Evolutionary conservation across 2,113 vertebrate species (phyloP).

Genomic region (Platichthys flesus): DNA sequence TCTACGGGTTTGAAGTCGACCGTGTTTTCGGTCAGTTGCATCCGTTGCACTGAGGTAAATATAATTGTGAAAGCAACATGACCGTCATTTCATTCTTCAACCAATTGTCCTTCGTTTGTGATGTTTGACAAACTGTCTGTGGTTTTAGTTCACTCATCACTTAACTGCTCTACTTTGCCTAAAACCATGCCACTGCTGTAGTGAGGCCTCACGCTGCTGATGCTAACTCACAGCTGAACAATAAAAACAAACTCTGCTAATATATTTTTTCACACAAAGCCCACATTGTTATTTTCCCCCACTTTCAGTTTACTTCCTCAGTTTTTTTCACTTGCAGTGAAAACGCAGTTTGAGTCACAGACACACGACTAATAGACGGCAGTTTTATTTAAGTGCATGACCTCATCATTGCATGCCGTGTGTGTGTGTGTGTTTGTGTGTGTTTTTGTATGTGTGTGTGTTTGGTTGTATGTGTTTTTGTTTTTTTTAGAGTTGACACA

Average conservation of each 20-base stretch:
- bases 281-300: constrained; percentile 14
- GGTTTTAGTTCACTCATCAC: constrained; percentile 7
- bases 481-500: constrained; percentile 92
- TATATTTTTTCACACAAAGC: constrained; percentile 34
- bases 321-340: constrained; percentile 14
- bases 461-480: constrained; percentile 83
- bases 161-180: constrained; percentile 26
- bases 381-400: constrained; percentile 76
- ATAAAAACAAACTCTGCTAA: constrained; percentile 28
- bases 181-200: background rate
- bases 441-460: constrained; percentile 72
- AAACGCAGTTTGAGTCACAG: constrained; percentile 30
- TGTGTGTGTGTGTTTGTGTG: constrained; percentile 81
- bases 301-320: background rate
- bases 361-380: background rate
- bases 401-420: constrained; percentile 88
- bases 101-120: background rate
- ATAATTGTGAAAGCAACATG: background rate
- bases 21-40: too few species aligned
- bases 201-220: constrained; percentile 40
- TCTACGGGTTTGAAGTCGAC: too few species aligned
- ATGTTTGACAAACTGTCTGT: background rate
- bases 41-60: too few species aligned
- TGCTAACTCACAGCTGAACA: constrained; percentile 64
- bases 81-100: background rate